Evolutionary conservation across 2,888 invertebrate species (phyloP).

Genomic region (Mycalesis mineus): DNA sequence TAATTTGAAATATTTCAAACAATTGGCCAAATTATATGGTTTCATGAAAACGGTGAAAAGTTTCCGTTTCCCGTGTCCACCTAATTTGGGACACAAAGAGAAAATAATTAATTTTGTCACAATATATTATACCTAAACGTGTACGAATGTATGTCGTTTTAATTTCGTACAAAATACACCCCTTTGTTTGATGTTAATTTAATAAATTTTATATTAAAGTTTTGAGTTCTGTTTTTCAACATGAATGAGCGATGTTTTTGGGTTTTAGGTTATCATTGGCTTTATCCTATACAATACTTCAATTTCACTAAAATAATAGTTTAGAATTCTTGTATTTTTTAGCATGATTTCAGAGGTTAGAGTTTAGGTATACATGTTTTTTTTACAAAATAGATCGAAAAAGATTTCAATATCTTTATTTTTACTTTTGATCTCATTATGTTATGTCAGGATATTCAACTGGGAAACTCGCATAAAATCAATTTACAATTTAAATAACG

Average conservation of each 20-base stretch:
- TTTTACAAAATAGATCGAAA: too few relatives aligned
- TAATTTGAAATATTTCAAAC: conserved; percentile 22
- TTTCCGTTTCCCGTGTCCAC: conserved; percentile 14
- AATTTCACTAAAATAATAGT: too few relatives aligned
- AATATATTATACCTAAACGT: background rate
- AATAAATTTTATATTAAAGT: background rate
- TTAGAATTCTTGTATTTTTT: too few relatives aligned
- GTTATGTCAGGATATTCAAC: too few relatives aligned
- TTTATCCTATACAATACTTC: too few relatives aligned
- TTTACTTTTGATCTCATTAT: too few relatives aligned
- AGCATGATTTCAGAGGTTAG: too few relatives aligned
- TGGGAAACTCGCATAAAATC: background rate
- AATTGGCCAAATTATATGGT: conserved; percentile 21
- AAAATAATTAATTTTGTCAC: conserved; percentile 23
- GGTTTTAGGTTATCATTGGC: too few relatives aligned
- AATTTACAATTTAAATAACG: background rate
- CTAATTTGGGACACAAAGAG: conserved; percentile 21
- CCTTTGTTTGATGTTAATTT: conserved; percentile 4
- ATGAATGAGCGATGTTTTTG: too few relatives aligned
- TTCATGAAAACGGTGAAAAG: conserved; percentile 21
- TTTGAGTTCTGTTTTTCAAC: background rate
- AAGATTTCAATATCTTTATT: too few relatives aligned
- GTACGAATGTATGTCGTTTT: background rate
- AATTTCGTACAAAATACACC: conserved; percentile 10
- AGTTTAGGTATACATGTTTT: too few relatives aligned